Percentiles rank a stretch among this genome's conserved stretches.
These are phyloP conservation scores for Hepsetus odoe DNA, from an alignment of 2,113 vertebrate species.

Conservation along the genomic window DNA sequence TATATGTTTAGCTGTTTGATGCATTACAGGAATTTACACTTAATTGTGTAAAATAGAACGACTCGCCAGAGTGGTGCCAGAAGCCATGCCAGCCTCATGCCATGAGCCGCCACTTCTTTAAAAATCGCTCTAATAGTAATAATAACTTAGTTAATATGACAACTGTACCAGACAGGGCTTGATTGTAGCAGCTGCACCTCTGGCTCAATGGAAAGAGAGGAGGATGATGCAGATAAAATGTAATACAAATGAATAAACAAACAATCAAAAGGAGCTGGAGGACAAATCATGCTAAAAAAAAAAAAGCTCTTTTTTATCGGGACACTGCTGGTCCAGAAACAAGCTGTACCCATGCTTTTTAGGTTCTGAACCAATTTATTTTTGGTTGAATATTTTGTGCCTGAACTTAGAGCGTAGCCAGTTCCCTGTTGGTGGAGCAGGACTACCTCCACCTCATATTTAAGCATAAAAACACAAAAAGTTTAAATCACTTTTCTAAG, in stretches of 20 bases:
- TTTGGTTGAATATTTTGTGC: too few species aligned
- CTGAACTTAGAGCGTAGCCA: too few species aligned
- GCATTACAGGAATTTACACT: constrained; percentile 69
- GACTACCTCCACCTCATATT: too few species aligned
- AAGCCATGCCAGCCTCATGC: constrained; percentile 59
- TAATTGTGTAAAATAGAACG: constrained; percentile 60
- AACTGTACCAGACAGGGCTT: constrained; percentile 74
- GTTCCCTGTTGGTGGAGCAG: too few species aligned
- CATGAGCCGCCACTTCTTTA: constrained; percentile 56
- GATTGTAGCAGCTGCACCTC: constrained; percentile 65
- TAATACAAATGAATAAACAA: constrained; percentile 39
- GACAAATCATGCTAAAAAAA: constrained; percentile 21
- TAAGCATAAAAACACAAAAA: too few species aligned
- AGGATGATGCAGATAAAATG: constrained; percentile 45
- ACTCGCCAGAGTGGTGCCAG: constrained; percentile 57
- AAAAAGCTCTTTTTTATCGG: constrained; percentile 25
- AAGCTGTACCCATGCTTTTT: too few species aligned
- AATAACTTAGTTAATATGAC: constrained; percentile 74
- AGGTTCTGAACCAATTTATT: too few species aligned
- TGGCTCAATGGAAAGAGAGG: constrained; percentile 60
- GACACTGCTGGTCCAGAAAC: constrained; percentile 26
- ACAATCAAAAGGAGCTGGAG: constrained; percentile 21
- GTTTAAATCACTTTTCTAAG: too few species aligned
- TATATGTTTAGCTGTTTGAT: constrained; percentile 59
- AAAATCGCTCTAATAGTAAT: constrained; percentile 67